These are phyloP conservation scores for Virgularia gustaviana DNA, from an alignment of 92 coral and sea anemone genomes.

Conservation along the genomic window DNA sequence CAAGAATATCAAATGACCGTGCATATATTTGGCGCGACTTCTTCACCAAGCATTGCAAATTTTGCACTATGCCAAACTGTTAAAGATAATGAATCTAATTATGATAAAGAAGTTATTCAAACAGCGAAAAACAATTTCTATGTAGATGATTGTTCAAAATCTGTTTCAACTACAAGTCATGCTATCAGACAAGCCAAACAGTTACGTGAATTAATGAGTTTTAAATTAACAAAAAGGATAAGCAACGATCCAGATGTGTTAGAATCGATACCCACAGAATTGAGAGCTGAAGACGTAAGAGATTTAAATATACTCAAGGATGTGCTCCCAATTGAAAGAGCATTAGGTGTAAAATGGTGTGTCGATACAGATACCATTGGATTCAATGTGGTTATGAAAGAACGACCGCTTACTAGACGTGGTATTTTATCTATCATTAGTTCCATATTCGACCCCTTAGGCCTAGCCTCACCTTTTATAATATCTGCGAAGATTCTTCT, in stretches of 20 bases:
- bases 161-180: conserved; percentile 28
- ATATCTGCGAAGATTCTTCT: no score
- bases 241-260: conserved; percentile 29
- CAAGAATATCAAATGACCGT: conserved; percentile 49
- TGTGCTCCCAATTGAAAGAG: conserved; percentile 38
- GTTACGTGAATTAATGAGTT: conserved; percentile 35
- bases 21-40: conserved; percentile 50
- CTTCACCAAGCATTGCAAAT: conserved; percentile 48
- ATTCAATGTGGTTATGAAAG: conserved; percentile 15
- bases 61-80: conserved; percentile 45
- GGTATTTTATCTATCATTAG: conserved; percentile 33
- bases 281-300: conserved; percentile 41
- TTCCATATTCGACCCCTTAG: conserved; percentile 11
- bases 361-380: conserved; percentile 40
- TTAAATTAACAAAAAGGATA: conserved; percentile 42
- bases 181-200: conserved; percentile 34
- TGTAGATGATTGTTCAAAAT: conserved; percentile 51
- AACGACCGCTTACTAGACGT: conserved; percentile 34
- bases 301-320: conserved; percentile 32
- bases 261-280: conserved; percentile 37
- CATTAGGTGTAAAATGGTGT: conserved; percentile 44
- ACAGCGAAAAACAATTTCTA: conserved; percentile 45
- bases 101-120: conserved; percentile 20
- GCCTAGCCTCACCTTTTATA: no score
- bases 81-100: conserved; percentile 24